These are phyloP conservation scores for Drosophila ohnishii DNA, from an alignment of 1,140 invertebrate genomes.

Conservation along the genomic window DNA sequence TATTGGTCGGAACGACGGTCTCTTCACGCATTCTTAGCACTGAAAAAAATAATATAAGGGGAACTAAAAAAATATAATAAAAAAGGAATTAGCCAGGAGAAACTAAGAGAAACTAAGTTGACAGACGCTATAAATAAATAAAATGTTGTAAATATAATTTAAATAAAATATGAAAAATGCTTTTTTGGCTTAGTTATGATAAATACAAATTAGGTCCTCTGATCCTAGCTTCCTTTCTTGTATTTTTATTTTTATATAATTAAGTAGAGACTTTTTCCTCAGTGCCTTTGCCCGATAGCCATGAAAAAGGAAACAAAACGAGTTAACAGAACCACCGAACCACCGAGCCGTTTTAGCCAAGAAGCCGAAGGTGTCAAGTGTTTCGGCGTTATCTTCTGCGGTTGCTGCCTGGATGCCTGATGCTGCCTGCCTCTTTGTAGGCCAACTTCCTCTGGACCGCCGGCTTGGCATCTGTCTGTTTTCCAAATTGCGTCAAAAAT, in stretches of 20 bases:
- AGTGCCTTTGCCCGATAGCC: slow-evolving; percentile 21
- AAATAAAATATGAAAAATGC: neutral
- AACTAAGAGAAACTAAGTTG: accelerated
- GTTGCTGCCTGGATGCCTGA: slow-evolving; percentile 56
- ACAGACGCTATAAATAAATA: too few species aligned
- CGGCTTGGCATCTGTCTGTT: slow-evolving; percentile 53
- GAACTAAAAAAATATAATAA: neutral
- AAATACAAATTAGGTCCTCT: too few species aligned
- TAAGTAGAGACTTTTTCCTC: neutral
- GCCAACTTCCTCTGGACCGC: slow-evolving; percentile 35
- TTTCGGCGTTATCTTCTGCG: slow-evolving; percentile 67
- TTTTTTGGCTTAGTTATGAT: too few species aligned
- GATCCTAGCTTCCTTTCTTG: too few species aligned
- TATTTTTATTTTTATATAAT: neutral
- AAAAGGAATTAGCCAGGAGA: accelerated
- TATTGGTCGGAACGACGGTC: slow-evolving; percentile 45
- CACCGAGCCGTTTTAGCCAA: slow-evolving; percentile 5
- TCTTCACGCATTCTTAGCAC: slow-evolving; percentile 36
- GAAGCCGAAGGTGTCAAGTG: slow-evolving; percentile 70
- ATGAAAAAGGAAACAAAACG: slow-evolving; percentile 17
- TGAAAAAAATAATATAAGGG: neutral
- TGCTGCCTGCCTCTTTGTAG: slow-evolving; percentile 57
- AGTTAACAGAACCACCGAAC: neutral
- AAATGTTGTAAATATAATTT: neutral
- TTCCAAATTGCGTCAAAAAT: slow-evolving; percentile 79